phyloP scores from a whole-genome alignment of 2,888 invertebrate genomes.

The Mayetiola destructor region DNA sequence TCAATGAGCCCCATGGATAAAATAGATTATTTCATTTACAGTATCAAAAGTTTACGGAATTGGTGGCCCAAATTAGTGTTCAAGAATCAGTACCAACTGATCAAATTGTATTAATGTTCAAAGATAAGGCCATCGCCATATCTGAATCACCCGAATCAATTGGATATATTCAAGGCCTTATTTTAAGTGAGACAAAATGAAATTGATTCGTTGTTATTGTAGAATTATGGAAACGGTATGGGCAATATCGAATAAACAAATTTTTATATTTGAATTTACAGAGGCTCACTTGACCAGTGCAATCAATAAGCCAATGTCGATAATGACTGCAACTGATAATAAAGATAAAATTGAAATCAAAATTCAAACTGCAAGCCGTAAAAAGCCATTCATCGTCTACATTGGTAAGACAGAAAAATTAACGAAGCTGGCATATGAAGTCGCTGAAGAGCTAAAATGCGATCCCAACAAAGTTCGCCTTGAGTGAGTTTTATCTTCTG shows the following conservation, averaged over 20 bases:
- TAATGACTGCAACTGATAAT: neutral
- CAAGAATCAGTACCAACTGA: neutral
- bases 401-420: conserved; percentile 25
- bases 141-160: neutral
- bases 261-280: neutral
- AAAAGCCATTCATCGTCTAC: conserved; percentile 24
- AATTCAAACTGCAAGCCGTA: conserved; percentile 28
- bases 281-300: neutral
- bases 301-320: neutral
- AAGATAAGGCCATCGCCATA: neutral
- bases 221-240: neutral
- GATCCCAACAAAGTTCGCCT: conserved; percentile 6
- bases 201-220: neutral
- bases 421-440: conserved; percentile 27
- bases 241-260: neutral
- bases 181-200: neutral
- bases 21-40: neutral
- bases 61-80: neutral
- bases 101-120: neutral
- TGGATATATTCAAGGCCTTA: neutral
- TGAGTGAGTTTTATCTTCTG: neutral
- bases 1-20: too few species aligned
- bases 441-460: conserved; percentile 27
- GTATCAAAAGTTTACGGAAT: neutral
- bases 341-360: conserved; percentile 22